Evolutionary conservation across 2,797 vertebrate species (phyloP).

Genomic region (Neosilurus hyrtlii): DNA sequence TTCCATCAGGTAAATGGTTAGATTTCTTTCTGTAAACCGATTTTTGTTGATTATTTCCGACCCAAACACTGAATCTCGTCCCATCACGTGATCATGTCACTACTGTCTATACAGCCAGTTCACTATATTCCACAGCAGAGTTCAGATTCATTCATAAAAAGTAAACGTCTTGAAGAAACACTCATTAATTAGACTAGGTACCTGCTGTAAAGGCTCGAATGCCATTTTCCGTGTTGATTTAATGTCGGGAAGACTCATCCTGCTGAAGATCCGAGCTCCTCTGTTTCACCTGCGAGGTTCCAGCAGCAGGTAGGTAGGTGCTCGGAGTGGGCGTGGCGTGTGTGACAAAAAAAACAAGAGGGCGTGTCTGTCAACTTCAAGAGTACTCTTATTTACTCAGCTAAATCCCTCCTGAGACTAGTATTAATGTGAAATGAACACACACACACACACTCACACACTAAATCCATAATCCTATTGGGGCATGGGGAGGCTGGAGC

Average conservation of each 20-base stretch:
- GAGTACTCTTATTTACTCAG: too few species aligned
- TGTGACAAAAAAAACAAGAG: too few species aligned
- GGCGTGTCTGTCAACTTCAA: neutral
- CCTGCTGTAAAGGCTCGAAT: constrained; percentile 43
- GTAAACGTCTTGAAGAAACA: neutral
- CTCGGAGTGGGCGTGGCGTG: constrained; percentile 8
- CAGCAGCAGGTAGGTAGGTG: neutral
- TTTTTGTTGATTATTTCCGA: neutral
- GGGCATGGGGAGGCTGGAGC: too few species aligned
- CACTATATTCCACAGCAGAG: neutral
- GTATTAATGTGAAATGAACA: too few species aligned
- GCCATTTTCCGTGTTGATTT: constrained; percentile 58
- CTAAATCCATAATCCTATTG: too few species aligned
- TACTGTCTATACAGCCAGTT: too few species aligned
- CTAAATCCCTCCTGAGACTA: too few species aligned
- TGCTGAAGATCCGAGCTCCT: neutral
- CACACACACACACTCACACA: too few species aligned
- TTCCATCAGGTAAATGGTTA: neutral
- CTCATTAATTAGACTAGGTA: constrained; percentile 42
- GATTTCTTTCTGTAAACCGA: neutral
- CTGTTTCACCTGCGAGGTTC: neutral
- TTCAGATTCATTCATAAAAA: neutral
- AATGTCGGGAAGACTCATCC: constrained; percentile 73
- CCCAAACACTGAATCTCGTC: neutral
- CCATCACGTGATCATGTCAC: neutral